Evolutionary conservation across 1,140 invertebrate genomes (phyloP).

Genomic region (Wiebesia pumilae): DNA sequence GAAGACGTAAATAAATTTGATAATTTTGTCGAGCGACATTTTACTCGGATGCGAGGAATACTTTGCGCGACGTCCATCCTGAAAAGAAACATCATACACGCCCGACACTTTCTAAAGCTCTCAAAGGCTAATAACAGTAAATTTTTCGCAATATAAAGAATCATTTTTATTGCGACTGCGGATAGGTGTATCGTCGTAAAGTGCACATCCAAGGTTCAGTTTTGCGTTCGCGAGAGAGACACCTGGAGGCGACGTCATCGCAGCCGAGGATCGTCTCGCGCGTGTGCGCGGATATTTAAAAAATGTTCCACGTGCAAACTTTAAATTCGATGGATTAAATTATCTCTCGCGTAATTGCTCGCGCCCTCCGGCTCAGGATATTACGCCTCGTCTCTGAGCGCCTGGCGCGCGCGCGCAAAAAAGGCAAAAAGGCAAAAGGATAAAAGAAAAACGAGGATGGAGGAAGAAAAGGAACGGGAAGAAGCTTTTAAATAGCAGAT

Average conservation of each 20-base stretch:
- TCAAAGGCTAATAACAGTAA: slow-evolving; percentile 47
- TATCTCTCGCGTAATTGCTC: slow-evolving; percentile 28
- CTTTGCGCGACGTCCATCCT: background rate
- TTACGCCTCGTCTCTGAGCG: background rate
- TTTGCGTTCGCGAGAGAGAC: background rate
- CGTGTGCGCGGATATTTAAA: slow-evolving; percentile 8
- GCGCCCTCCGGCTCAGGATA: background rate
- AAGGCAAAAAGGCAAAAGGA: no score
- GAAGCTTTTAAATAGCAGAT: slow-evolving; percentile 20
- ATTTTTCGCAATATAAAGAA: slow-evolving; percentile 32
- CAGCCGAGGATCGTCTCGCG: background rate
- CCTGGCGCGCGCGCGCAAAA: background rate
- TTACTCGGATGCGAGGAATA: background rate
- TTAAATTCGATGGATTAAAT: slow-evolving; percentile 51
- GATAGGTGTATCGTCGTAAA: slow-evolving; percentile 38
- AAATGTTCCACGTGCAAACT: slow-evolving; percentile 40
- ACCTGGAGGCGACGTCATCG: background rate
- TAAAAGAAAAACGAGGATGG: background rate
- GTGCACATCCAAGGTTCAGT: background rate
- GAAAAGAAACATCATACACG: slow-evolving; percentile 8
- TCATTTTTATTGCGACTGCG: slow-evolving; percentile 29
- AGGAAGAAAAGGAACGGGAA: background rate
- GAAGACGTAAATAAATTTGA: slow-evolving; percentile 28
- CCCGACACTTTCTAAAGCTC: slow-evolving; percentile 41
- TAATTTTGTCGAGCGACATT: background rate